Base-by-base conservation (phyloP, 2,888 invertebrate species). In the Metellina segmentata region DNA sequence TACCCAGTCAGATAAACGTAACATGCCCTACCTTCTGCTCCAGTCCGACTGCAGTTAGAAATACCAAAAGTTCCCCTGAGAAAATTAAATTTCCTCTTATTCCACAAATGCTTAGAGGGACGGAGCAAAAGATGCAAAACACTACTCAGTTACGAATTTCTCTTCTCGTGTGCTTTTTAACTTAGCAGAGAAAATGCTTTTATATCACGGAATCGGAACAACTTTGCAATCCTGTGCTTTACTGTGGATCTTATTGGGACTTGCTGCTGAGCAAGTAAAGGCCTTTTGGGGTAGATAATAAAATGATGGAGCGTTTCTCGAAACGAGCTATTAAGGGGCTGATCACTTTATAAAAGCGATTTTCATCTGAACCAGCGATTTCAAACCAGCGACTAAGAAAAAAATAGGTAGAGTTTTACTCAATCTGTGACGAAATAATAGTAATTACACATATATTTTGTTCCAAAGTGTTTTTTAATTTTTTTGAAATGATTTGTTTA, bases 21-120 rank as follows among this genome's bases (percentile, higher is more conserved):
- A 61, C 83, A 20, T 51, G 72, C 52, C 19, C 72, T 83, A 9
- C 61, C 72, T 53, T 74, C 13, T 20, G 34, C 83, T 70, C 53
- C 16, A 52, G 71, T 82, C 61, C 74, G 48, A 20, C 11, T 75
- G 19, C 34, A 85, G 52, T 52, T 52, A 74, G 75, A 61, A 69
- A 74, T 85, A 77, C 75, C 85, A 85, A 85, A 69, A 34, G 75
- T 53, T 74, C 85, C 61, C 85, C 16, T n/a, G 61, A 69, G 85
- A 48, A 75, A 85, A 61, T 85, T 69, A 75, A 85, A 85, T 85
- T 75, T 77, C 19, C 75, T 77, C 75, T 85, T 85, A 85, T 85
- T 85, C 85, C 52, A 61, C 77, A 75, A 85, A 52, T 79, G 79
- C 53, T 79, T 19, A 19, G 34, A 13, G 81, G 34, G 81, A 51